Evolutionary conservation across 2,113 vertebrate species (phyloP).

Genomic region (Oreochromis tanganicae): DNA sequence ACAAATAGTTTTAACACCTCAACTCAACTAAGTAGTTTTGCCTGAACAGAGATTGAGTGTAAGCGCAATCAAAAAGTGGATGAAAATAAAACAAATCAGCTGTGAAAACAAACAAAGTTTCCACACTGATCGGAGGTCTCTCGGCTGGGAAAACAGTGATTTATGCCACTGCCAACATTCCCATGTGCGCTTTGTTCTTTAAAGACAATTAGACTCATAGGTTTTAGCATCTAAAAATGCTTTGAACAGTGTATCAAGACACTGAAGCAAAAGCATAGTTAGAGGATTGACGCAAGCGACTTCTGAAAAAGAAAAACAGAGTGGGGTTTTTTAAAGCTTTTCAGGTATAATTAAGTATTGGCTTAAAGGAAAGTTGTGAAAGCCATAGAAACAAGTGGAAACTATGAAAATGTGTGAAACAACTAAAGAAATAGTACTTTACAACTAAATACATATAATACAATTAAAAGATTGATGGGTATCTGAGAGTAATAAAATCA

Average conservation of each 20-base stretch:
- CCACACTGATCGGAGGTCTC: neutral
- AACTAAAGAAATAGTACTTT: neutral
- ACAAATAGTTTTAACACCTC: neutral
- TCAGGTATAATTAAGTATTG: neutral
- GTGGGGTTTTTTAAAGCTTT: neutral
- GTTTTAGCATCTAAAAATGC: neutral
- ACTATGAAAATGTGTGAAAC: neutral
- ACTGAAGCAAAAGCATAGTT: neutral
- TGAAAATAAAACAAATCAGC: neutral
- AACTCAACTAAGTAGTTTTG: neutral
- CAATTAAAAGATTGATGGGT: neutral
- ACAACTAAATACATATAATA: neutral
- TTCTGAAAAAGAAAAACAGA: neutral
- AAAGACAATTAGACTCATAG: neutral
- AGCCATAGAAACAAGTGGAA: neutral
- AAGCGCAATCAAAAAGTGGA: neutral
- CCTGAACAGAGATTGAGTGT: neutral
- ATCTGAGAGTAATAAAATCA: neutral
- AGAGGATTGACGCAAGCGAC: neutral
- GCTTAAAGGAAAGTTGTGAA: neutral
- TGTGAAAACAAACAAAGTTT: neutral
- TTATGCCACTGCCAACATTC: neutral
- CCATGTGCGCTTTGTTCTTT: neutral
- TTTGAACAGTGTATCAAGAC: neutral
- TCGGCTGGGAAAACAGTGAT: neutral